These are phyloP conservation scores for Amphipyra berbera DNA, from an alignment of 2,888 invertebrate genomes.

Conservation along the genomic window DNA sequence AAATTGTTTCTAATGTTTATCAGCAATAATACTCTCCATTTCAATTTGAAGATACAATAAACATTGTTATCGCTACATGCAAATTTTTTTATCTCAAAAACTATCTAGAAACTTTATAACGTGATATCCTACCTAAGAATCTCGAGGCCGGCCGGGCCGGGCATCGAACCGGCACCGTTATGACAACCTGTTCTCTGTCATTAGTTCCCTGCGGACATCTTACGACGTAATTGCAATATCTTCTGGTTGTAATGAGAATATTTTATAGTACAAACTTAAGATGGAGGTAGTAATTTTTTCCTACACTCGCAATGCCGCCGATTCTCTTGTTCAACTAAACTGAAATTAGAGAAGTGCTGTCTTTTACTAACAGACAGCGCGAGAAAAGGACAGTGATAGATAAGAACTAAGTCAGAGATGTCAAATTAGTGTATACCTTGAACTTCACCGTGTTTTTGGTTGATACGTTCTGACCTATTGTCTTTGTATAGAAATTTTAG, in stretches of 20 bases:
- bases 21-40: neutral
- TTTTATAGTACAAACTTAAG: slow-evolving; percentile 33
- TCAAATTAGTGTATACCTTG: too few relatives aligned
- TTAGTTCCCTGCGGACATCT: slow-evolving; percentile 56
- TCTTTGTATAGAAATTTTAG: too few relatives aligned
- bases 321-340: too few relatives aligned
- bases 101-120: slow-evolving; percentile 47
- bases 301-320: slow-evolving; percentile 6
- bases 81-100: slow-evolving; percentile 23
- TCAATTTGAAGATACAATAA: slow-evolving; percentile 1
- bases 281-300: slow-evolving; percentile 36
- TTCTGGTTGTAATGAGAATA: slow-evolving; percentile 36
- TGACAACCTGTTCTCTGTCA: slow-evolving; percentile 65
- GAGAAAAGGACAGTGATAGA: too few relatives aligned
- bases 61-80: slow-evolving; percentile 2
- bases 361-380: too few relatives aligned
- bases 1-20: neutral
- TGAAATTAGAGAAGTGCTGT: too few relatives aligned
- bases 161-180: slow-evolving; percentile 69
- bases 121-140: slow-evolving; percentile 40
- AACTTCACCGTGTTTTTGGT: too few relatives aligned
- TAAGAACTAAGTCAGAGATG: too few relatives aligned
- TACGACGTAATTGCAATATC: slow-evolving; percentile 52
- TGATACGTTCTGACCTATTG: too few relatives aligned
- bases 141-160: slow-evolving; percentile 56